phyloP scores from a whole-genome alignment of 2,888 invertebrate genomes.

The Globia sparganii region DNA sequence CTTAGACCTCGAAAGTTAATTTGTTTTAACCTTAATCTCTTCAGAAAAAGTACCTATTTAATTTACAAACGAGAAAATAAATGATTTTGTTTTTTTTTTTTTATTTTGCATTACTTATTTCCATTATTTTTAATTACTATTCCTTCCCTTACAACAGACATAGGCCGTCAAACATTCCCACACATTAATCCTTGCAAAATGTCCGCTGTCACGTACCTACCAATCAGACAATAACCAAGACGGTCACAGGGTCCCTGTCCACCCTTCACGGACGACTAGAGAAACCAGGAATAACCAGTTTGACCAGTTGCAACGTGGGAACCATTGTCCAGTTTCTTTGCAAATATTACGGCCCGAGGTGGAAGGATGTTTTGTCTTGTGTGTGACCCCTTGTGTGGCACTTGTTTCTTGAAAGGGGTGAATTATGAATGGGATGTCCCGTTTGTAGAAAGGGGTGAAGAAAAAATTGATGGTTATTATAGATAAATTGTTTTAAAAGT shows the following conservation, averaged over 20 bases:
- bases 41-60: neutral
- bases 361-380: conserved; percentile 64
- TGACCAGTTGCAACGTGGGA: conserved; percentile 86
- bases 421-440: conserved; percentile 48
- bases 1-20: neutral
- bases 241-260: conserved; percentile 78
- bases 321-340: conserved; percentile 79
- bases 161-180: conserved; percentile 60
- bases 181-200: conserved; percentile 77
- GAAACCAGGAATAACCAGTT: conserved; percentile 85
- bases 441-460: neutral
- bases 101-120: too few species aligned
- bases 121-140: conserved; percentile 1
- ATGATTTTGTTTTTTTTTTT: too few species aligned
- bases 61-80: neutral
- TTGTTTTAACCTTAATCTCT: neutral
- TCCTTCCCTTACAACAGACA: neutral
- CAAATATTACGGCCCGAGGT: conserved; percentile 64
- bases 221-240: conserved; percentile 59
- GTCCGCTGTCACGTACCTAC: conserved; percentile 76
- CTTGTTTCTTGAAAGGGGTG: conserved; percentile 60
- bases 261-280: conserved; percentile 71
- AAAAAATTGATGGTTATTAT: conserved; percentile 51
- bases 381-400: conserved; percentile 55
- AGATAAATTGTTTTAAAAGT: conserved; percentile 60